Evolutionary conservation across 2,797 vertebrate species (phyloP), one percentile per base, ranked within the genome.

Genomic region (Cryptoprocta ferox): DNA sequence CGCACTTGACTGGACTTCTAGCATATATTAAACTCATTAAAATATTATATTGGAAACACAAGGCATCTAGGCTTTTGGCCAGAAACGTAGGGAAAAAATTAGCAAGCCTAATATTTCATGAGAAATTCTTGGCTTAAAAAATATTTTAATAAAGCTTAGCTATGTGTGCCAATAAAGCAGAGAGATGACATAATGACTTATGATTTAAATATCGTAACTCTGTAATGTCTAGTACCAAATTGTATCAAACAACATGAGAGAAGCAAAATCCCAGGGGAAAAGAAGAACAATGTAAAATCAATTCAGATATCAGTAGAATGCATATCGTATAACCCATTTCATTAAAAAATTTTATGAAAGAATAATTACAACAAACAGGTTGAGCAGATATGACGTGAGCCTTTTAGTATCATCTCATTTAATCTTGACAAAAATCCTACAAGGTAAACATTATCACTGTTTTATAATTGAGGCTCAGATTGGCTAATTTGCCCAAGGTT

Each of bases 71-170:
- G 94, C 66, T 88, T 94, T 75, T 82, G 53, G 94, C 98, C 96
- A 97, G 94, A 95, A 88, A 82, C 26, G n/a, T 88, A 91, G 90
- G 84, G 90, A 83, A 83, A 91, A 91, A 96, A 75, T 85, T 95
- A 95, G 95, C 88, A 94, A 88, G 50, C 39, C 12, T 95, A 95
- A 59, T 95, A 96, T 85, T 98, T 97, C 95, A 95, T 95, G 87
- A 80, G 59, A 97, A 96, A 95, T 97, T 97, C 84, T 97, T 98
- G 96, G 97, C 96, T 93, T 94, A 95, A 84, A 95, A 70, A 81
- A 68, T 95, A 94, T 96, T 97, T 98, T 97, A 97, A 98, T 98
- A 98, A 98, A 97, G 28, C 56, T 93, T 81, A 85, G 65, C 37
- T 95, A 53, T 48, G 39, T 63, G 63, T 96, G 93, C 97, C 97